These are phyloP conservation scores for Nymphalis c-album DNA, from an alignment of 2,888 invertebrate species.

Conservation along the genomic window DNA sequence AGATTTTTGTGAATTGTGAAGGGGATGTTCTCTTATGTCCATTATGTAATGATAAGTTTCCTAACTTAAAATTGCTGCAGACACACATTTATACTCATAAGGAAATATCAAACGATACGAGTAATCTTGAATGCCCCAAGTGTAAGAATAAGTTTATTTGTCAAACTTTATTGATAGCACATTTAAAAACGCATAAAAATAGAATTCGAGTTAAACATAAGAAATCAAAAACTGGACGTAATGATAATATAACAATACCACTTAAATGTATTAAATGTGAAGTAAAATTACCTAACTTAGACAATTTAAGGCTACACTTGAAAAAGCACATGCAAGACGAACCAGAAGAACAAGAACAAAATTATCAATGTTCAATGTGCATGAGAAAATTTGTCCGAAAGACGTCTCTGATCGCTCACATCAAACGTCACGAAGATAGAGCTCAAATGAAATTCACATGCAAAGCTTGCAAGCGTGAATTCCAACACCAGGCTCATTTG, in stretches of 20 bases:
- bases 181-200: constrained; percentile 26
- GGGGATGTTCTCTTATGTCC: constrained; percentile 16
- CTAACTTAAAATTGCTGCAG: constrained; percentile 4
- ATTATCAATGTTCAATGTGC: constrained; percentile 61
- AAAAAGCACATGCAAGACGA: constrained; percentile 24
- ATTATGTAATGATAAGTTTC: constrained; percentile 22
- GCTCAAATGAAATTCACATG: constrained; percentile 56
- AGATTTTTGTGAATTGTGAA: constrained; percentile 1
- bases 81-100: constrained; percentile 2
- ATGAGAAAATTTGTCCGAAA: constrained; percentile 64
- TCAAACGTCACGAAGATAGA: constrained; percentile 58
- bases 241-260: constrained; percentile 32
- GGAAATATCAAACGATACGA: constrained; percentile 9
- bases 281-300: constrained; percentile 10
- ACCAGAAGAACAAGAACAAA: constrained; percentile 30
- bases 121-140: constrained; percentile 21
- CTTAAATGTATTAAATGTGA: constrained; percentile 29
- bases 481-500: constrained; percentile 79
- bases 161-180: constrained; percentile 10
- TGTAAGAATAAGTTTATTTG: constrained; percentile 14
- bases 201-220: constrained; percentile 18
- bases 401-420: constrained; percentile 56
- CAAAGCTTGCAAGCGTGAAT: constrained; percentile 72
- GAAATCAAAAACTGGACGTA: constrained; percentile 28
- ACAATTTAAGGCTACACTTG: constrained; percentile 20